Evolutionary conservation across 2,888 invertebrate genomes (phyloP), one percentile per base, ranked within the genome.

Genomic region (Leptinotarsa peninsularis): DNA sequence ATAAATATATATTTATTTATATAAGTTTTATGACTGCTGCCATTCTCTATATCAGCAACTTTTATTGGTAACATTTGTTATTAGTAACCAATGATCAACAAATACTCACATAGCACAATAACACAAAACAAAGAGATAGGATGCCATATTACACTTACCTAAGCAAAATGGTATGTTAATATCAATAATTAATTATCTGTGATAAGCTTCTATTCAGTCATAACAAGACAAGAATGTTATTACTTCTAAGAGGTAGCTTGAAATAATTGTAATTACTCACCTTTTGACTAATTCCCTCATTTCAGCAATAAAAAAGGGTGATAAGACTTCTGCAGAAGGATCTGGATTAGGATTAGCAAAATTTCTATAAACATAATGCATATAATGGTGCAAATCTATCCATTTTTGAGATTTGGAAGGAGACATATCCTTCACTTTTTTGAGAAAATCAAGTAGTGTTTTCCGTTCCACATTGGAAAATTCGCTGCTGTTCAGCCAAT

Each of bases 341-440:
- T 83, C 82, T 23, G 87, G 87, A 76, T 81, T 83, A 60, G 81
- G 78, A 58, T 85, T 84, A 66, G 85, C 83, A 80, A 86, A 87
- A 74, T 86, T 85, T 75, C 87, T 83, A 79, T 87, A 87, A 58
- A 86, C 83, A 78, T 84, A 87, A 80, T 85, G 85, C 81, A 87
- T 81, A 78, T 85, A 87, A 83, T 87, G 87, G 66, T 86, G 86
- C 60, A 87, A 77, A 74, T 85, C 85, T 50, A 85, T 81, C 87
- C 87, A 87, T 66, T 84, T 82, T 74, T 83, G 81, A 23, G 83
- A 82, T 54, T 80, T 76, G 56, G 79, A 69, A 4, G 86, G 84
- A 49, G 83, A 81, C 80, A 83, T 83, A 18, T 84, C 81, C 71
- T 84, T 83, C 73, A 86, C 81, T 73, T 82, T 82, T 21, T 76